Conservation (phyloP, 1,140 invertebrate genomes). For the Trissolcus basalis region DNA sequence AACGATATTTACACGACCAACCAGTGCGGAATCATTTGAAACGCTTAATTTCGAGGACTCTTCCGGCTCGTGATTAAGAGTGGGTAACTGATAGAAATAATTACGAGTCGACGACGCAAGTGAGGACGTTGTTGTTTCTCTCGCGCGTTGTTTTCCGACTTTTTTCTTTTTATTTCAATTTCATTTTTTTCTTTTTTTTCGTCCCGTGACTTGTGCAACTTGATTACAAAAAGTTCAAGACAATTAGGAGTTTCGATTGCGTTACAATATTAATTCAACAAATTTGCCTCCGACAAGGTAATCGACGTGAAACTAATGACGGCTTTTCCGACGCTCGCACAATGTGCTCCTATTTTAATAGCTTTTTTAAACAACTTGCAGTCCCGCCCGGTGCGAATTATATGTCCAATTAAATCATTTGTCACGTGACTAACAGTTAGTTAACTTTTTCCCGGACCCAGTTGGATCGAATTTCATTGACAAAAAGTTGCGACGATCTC, state of each 20-base stretch:
- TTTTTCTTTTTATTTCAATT: slow-evolving; percentile 25
- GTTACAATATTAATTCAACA: slow-evolving; percentile 16
- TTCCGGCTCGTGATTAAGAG: slow-evolving; percentile 31
- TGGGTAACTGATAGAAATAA: slow-evolving; percentile 44
- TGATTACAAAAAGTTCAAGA: slow-evolving; percentile 37
- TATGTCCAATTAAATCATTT: neutral
- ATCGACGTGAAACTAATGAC: neutral
- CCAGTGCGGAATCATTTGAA: slow-evolving; percentile 24
- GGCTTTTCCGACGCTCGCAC: neutral
- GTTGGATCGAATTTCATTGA: no score
- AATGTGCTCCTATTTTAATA: neutral
- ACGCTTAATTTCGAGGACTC: slow-evolving; percentile 25
- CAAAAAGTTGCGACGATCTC: no score
- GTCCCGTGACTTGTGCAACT: slow-evolving; percentile 9
- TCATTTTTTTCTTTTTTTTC: slow-evolving; percentile 2
- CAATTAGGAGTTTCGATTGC: slow-evolving; percentile 27
- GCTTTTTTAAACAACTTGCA: neutral
- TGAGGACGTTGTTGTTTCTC: slow-evolving; percentile 13
- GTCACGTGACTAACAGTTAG: no score
- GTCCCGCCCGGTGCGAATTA: neutral
- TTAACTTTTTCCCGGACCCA: no score
- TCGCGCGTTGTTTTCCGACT: no score
- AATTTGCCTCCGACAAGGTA: neutral
- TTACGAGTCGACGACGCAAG: slow-evolving; percentile 23
- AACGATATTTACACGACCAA: neutral